These are phyloP conservation scores for Dicycla oo DNA, from an alignment of 2,888 invertebrate genomes.

Conservation along the genomic window DNA sequence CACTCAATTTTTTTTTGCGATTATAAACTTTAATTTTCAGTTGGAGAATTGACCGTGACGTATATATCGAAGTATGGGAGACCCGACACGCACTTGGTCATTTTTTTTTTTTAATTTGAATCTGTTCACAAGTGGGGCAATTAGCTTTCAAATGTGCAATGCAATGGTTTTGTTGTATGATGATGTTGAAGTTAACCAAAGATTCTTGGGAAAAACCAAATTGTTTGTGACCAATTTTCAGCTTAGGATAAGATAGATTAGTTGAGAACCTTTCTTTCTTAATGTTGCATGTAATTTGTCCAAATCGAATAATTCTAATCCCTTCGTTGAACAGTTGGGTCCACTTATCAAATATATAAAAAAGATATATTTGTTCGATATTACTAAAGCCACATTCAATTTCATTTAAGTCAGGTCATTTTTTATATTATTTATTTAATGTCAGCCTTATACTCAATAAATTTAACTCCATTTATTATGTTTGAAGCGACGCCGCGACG, in stretches of 20 bases:
- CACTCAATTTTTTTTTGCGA: too few relatives aligned
- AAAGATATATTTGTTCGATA: constrained; percentile 18
- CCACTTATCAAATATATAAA: constrained; percentile 11
- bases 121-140: neutral
- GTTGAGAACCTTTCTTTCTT: neutral
- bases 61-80: too few relatives aligned
- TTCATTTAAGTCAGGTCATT: constrained; percentile 15
- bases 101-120: too few relatives aligned
- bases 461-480: constrained; percentile 42
- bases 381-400: constrained; percentile 12
- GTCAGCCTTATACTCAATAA: constrained; percentile 32
- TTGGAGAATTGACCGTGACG: too few relatives aligned
- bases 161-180: neutral
- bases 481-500: constrained; percentile 20
- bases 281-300: neutral
- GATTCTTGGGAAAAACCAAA: neutral
- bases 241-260: neutral
- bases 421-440: constrained; percentile 18
- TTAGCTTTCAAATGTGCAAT: neutral
- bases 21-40: too few relatives aligned
- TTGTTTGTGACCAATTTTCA: neutral
- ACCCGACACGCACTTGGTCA: too few relatives aligned
- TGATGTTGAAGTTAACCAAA: neutral
- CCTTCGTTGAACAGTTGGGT: neutral
- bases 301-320: neutral